Percentiles rank a stretch among this genome's conserved stretches.
Evolutionary conservation across 2,797 vertebrate species (phyloP).

Genomic region (Sebastes matsubarae): DNA sequence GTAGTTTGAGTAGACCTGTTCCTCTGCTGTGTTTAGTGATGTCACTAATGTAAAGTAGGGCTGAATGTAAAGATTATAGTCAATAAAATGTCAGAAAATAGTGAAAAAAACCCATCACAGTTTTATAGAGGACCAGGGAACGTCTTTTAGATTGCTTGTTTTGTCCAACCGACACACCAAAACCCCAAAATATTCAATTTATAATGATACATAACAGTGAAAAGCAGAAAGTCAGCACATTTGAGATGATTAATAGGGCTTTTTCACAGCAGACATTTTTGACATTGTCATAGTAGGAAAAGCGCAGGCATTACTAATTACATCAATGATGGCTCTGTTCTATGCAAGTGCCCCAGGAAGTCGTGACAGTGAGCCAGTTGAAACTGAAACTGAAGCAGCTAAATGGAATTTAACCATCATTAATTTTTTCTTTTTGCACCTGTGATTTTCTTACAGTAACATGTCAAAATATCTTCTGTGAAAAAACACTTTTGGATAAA

Average conservation of each 20-base stretch:
- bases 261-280: neutral
- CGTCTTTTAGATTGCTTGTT: neutral
- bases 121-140: neutral
- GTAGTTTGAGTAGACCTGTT: neutral
- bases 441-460: too few species aligned
- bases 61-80: neutral
- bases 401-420: neutral
- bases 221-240: neutral
- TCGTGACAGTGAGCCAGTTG: too few species aligned
- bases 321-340: neutral
- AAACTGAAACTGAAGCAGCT: neutral
- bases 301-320: neutral
- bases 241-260: neutral
- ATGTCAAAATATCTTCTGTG: too few species aligned
- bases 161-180: neutral
- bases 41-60: neutral
- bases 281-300: neutral
- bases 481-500: too few species aligned
- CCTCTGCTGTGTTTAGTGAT: neutral
- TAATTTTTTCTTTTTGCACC: too few species aligned
- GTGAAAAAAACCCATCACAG: neutral
- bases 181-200: neutral
- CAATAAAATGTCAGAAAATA: neutral
- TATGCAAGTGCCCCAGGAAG: neutral
- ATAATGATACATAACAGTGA: neutral